Conservation (phyloP, 1,140 invertebrate genomes). For the Plectrocnemia conspersa region DNA sequence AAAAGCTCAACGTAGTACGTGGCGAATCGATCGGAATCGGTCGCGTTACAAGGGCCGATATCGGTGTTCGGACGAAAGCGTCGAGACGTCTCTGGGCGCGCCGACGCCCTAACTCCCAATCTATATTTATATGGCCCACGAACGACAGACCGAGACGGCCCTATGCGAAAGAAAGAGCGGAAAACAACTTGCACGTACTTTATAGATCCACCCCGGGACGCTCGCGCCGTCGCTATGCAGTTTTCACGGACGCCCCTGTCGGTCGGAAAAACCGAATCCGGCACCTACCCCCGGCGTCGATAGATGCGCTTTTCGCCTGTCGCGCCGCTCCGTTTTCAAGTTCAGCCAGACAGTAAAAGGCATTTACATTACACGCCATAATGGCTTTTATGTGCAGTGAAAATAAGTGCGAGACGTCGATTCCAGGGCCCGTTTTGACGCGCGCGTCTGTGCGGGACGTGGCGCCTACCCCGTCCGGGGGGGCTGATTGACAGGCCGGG, state of each 20-base stretch:
- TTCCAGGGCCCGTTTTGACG: constrained; percentile 25
- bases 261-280: constrained; percentile 9
- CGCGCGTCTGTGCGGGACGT: constrained; percentile 19
- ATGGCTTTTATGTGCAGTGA: constrained; percentile 36
- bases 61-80: constrained; percentile 20
- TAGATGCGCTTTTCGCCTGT: background rate
- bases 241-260: constrained; percentile 11
- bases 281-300: background rate
- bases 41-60: background rate
- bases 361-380: constrained; percentile 36
- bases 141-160: background rate
- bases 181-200: background rate
- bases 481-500: constrained; percentile 15
- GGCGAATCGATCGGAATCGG: background rate
- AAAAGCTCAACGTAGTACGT: background rate
- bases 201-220: constrained; percentile 21
- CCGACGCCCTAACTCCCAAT: constrained; percentile 33
- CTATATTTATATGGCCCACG: constrained; percentile 23
- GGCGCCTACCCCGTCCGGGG: background rate
- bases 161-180: constrained; percentile 1
- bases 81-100: constrained; percentile 24
- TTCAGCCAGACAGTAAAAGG: constrained; percentile 35
- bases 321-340: constrained; percentile 24
- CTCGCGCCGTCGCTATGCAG: constrained; percentile 33
- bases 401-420: constrained; percentile 31